Conservation (phyloP, 1,140 invertebrate genomes). For the Lycorma delicatula region DNA sequence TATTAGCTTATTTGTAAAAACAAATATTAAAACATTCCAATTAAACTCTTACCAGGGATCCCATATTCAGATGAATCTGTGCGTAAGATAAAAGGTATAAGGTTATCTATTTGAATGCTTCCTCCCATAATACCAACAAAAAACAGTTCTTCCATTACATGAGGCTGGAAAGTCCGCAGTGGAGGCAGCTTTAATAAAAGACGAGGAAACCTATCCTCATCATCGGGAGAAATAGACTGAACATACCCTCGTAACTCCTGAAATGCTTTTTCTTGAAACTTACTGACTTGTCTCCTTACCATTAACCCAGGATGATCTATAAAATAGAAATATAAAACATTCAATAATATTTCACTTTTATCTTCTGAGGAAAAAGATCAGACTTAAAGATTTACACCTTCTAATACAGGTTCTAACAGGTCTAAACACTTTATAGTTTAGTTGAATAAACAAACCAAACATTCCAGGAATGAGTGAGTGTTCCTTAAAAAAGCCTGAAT, state of each 20-base stretch:
- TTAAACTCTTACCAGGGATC: neutral
- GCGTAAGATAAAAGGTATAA: slow-evolving; percentile 84
- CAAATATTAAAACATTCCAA: too few species aligned
- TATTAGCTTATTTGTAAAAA: too few species aligned
- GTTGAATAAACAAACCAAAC: too few species aligned
- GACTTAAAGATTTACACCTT: too few species aligned
- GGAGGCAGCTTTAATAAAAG: slow-evolving; percentile 66
- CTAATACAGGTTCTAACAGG: too few species aligned
- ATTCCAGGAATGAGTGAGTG: too few species aligned
- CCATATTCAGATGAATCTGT: slow-evolving; percentile 48
- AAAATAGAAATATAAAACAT: too few species aligned
- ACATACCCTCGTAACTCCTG: slow-evolving; percentile 56
- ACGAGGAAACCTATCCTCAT: slow-evolving; percentile 52
- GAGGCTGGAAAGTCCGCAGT: slow-evolving; percentile 64
- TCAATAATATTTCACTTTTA: too few species aligned
- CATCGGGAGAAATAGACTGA: slow-evolving; percentile 40
- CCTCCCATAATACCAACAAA: slow-evolving; percentile 84
- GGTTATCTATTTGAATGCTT: slow-evolving; percentile 83
- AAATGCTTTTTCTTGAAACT: slow-evolving; percentile 63
- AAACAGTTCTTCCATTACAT: slow-evolving; percentile 84
- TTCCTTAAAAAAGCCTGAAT: too few species aligned
- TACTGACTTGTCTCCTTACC: slow-evolving; percentile 45
- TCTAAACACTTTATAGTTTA: too few species aligned
- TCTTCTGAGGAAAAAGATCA: too few species aligned
- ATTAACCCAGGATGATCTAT: slow-evolving; percentile 40